Evolutionary conservation across 2,113 vertebrate species (phyloP).

Genomic region (Nematolebias whitei): DNA sequence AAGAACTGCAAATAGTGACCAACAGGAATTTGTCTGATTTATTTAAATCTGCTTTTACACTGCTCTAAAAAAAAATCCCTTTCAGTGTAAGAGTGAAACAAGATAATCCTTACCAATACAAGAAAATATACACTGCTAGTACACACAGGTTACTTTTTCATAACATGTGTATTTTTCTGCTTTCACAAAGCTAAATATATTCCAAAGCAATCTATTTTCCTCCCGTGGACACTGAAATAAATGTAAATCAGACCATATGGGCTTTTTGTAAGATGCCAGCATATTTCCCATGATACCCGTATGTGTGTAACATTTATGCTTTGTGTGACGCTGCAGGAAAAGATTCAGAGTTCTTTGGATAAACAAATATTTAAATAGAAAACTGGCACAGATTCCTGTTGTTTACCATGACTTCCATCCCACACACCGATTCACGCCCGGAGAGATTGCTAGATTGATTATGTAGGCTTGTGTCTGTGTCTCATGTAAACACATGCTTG

Average conservation of each 20-base stretch:
- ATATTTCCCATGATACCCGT: conserved; percentile 30
- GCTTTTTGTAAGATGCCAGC: conserved; percentile 30
- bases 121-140: neutral
- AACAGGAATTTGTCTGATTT: too few relatives aligned
- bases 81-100: too few relatives aligned
- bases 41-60: too few relatives aligned
- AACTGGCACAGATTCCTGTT: conserved; percentile 52
- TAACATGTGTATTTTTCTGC: conserved; percentile 1
- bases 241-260: conserved; percentile 35
- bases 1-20: too few relatives aligned
- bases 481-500: conserved; percentile 67
- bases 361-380: conserved; percentile 61
- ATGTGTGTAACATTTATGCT: conserved; percentile 42
- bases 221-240: conserved; percentile 15
- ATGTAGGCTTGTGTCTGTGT: conserved; percentile 62
- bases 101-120: conserved; percentile 14
- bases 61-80: too few relatives aligned
- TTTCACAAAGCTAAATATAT: neutral
- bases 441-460: conserved; percentile 70
- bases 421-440: conserved; percentile 60
- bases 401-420: conserved; percentile 66
- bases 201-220: neutral
- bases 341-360: conserved; percentile 48
- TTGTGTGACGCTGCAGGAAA: conserved; percentile 47
- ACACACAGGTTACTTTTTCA: neutral